Percentiles rank a stretch among this genome's conserved stretches.
Conservation (phyloP, 2,113 vertebrate species). For the Thamnophis sirtalis region DNA sequence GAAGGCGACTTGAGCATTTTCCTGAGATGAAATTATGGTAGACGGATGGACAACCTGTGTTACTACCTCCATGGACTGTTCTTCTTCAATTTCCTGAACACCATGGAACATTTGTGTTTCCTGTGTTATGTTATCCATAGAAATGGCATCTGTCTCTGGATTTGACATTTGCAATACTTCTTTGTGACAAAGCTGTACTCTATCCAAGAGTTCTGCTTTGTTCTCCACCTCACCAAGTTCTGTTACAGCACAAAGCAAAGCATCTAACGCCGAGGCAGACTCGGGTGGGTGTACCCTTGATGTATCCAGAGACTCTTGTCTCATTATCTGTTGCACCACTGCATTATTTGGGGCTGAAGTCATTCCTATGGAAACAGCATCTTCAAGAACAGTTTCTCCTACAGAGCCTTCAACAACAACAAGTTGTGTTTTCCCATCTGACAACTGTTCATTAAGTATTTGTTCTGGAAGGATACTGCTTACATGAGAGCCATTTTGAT, state of each 20-base stretch:
- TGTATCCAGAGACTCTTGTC: constrained; percentile 60
- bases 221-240: constrained; percentile 80
- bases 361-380: constrained; percentile 44
- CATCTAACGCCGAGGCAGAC: constrained; percentile 84
- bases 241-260: constrained; percentile 88
- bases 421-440: constrained; percentile 78
- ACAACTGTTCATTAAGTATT: constrained; percentile 64
- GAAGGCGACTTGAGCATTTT: constrained; percentile 68
- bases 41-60: constrained; percentile 70
- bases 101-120: constrained; percentile 69
- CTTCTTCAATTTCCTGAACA: constrained; percentile 56
- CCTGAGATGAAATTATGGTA: constrained; percentile 61
- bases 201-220: constrained; percentile 51
- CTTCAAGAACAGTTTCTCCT: constrained; percentile 46
- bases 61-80: constrained; percentile 68
- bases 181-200: constrained; percentile 42
- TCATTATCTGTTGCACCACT: constrained; percentile 65
- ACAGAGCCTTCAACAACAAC: constrained; percentile 81
- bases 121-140: constrained; percentile 25
- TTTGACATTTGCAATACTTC: constrained; percentile 62
- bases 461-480: constrained; percentile 65
- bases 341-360: constrained; percentile 58
- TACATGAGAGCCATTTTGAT: constrained; percentile 62
- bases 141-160: constrained; percentile 45
- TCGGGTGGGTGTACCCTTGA: constrained; percentile 66